These are phyloP conservation scores for Periplaneta americana DNA, from an alignment of 1,140 invertebrate species.

Conservation along the genomic window DNA sequence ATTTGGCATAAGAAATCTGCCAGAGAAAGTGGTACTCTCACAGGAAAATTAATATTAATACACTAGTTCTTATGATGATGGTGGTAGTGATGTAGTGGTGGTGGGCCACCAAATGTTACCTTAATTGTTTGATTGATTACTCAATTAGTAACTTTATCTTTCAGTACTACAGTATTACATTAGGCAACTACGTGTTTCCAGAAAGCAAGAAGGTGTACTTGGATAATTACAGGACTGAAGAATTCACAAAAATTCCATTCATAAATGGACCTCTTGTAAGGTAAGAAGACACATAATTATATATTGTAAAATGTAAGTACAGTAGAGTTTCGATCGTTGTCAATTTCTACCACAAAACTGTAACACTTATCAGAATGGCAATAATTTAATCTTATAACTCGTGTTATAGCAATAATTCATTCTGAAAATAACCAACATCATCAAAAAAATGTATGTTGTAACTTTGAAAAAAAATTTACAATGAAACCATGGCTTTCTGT, in stretches of 20 bases:
- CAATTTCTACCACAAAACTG: background rate
- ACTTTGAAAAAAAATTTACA: too few relatives aligned
- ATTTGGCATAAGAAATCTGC: too few relatives aligned
- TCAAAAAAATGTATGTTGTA: too few relatives aligned
- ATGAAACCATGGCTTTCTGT: too few relatives aligned
- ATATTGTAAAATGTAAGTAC: background rate
- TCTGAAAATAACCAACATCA: too few relatives aligned
- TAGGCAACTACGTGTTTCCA: slow-evolving; percentile 21
- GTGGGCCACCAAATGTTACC: background rate
- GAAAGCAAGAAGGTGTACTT: slow-evolving; percentile 23
- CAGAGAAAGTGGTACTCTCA: too few relatives aligned
- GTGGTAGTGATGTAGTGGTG: background rate
- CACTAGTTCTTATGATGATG: too few relatives aligned
- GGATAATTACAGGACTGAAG: slow-evolving; percentile 17
- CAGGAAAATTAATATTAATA: too few relatives aligned
- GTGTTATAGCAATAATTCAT: too few relatives aligned
- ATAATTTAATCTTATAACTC: too few relatives aligned
- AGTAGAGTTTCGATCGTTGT: background rate
- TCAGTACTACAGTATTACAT: background rate
- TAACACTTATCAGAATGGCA: background rate
- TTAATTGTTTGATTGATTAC: background rate
- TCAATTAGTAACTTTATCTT: slow-evolving; percentile 5
- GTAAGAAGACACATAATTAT: slow-evolving; percentile 7
- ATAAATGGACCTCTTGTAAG: slow-evolving; percentile 19
- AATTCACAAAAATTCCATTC: slow-evolving; percentile 21